These are phyloP conservation scores for Xenus cinereus DNA, from an alignment of 2,113 vertebrate genomes.

Conservation along the genomic window DNA sequence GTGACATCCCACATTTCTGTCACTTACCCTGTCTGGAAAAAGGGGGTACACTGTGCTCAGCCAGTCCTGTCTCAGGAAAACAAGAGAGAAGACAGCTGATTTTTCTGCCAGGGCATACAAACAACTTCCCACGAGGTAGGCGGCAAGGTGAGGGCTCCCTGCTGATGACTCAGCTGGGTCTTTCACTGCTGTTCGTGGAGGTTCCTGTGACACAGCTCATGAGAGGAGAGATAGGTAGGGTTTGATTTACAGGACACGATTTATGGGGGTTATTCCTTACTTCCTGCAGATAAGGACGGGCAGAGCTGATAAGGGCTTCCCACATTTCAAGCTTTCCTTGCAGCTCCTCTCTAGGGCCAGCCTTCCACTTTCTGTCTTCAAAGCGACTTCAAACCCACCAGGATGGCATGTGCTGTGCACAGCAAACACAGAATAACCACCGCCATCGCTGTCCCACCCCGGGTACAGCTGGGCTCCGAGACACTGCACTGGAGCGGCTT, in stretches of 20 bases:
- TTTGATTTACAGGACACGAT: background rate
- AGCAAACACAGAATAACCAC: rapidly evolving
- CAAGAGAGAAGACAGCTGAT: background rate
- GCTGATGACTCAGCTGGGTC: background rate
- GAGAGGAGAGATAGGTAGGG: background rate
- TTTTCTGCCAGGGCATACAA: background rate
- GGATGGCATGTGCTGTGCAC: background rate
- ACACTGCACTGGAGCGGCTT: rapidly evolving
- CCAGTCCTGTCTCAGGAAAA: conserved; percentile 16
- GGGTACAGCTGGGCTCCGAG: background rate
- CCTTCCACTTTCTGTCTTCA: background rate
- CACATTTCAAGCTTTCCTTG: background rate
- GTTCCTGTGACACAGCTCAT: background rate
- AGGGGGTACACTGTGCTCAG: background rate
- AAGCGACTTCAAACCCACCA: background rate
- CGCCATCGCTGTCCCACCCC: rapidly evolving
- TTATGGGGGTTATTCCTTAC: background rate
- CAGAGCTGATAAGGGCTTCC: background rate
- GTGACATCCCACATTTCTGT: conserved; percentile 9
- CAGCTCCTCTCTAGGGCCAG: background rate
- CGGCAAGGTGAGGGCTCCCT: background rate
- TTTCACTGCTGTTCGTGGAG: background rate
- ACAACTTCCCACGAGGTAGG: background rate
- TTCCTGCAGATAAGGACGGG: background rate
- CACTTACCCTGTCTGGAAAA: conserved; percentile 29